Base-by-base conservation (phyloP, 2,888 invertebrate species). In the Phengaris alcon region DNA sequence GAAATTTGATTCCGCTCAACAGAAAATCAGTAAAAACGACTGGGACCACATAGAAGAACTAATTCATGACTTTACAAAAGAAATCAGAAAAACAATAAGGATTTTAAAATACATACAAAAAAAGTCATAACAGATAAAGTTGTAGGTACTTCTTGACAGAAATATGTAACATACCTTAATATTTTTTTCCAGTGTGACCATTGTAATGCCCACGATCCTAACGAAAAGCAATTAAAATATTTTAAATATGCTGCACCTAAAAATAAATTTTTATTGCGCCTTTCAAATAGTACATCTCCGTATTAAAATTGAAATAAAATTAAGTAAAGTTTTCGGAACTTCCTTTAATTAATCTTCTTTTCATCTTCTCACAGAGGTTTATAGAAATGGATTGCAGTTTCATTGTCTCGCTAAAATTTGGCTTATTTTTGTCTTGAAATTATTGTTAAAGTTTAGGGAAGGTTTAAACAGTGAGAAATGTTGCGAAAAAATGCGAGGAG, bases 121-220 rank as follows among this genome's bases (percentile, higher is more conserved):
- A 64, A 64, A 35, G 12, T 10, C 10, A 10, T 52, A 12, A 52
- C 52, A 52, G 8, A 52, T 52, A 10, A 52, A 52, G 7, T 7
- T 48, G 48, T 22, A 22, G 22, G 22, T 48, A 48, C 35, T 35
- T 22, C 22, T 22, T 22, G 22, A 22, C 22, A 22, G 1, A 48
- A 48, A 48, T 8, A 22, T 22, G 46, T 48, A 44, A 44, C 35
- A 64, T 74, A 22, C 22, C 22, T 22, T 0, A 59, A n/a, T 12
- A 59, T 69, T 77, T 52, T 82, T 82, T 90, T 89, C 79, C 89
- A 90, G 90, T 90, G 90, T 81, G 82, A 83, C 13, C 80, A 79
- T 75, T 89, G 89, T 80, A 83, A 82, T 72, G 84, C 82, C 75
- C 77, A 78, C 57, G 77, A 77, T 46, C 79, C 81, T 13, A 77